These are phyloP conservation scores for Carabus problematicus DNA, from an alignment of 2,888 invertebrate genomes.

Conservation along the genomic window DNA sequence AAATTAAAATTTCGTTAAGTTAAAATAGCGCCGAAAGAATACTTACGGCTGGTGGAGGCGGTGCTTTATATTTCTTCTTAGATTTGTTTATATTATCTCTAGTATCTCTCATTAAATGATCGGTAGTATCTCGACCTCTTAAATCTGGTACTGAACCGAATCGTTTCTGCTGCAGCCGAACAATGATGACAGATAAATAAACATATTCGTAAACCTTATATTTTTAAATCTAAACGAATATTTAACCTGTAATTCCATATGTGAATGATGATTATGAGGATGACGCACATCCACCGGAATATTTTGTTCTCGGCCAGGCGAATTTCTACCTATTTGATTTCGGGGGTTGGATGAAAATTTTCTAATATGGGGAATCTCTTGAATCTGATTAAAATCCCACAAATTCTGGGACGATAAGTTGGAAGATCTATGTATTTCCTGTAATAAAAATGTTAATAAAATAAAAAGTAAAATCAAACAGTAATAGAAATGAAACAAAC, in stretches of 20 bases:
- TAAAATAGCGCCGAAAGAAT: no score
- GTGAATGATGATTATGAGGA: slow-evolving; percentile 21
- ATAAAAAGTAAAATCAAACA: background rate
- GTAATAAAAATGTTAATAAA: background rate
- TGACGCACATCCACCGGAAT: slow-evolving; percentile 27
- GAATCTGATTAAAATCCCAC: background rate
- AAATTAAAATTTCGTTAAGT: no score
- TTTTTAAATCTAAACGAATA: slow-evolving; percentile 6
- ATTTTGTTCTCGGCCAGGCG: slow-evolving; percentile 16
- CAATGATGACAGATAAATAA: slow-evolving; percentile 2
- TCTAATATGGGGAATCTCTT: slow-evolving; percentile 32
- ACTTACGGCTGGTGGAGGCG: slow-evolving; percentile 64
- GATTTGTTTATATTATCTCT: slow-evolving; percentile 62
- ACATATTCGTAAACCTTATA: background rate
- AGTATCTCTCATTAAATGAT: slow-evolving; percentile 50
- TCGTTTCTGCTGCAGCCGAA: slow-evolving; percentile 60
- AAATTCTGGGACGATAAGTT: slow-evolving; percentile 45
- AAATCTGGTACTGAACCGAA: slow-evolving; percentile 81
- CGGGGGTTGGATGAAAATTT: slow-evolving; percentile 20
- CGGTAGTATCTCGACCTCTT: slow-evolving; percentile 53
- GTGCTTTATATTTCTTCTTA: slow-evolving; percentile 81
- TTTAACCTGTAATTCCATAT: slow-evolving; percentile 34
- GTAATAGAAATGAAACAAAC: slow-evolving; percentile 4
- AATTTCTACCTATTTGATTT: slow-evolving; percentile 31
- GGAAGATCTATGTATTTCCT: slow-evolving; percentile 46